phyloP scores from a whole-genome alignment of 2,888 invertebrate genomes.

The Cantharis lateralis region DNA sequence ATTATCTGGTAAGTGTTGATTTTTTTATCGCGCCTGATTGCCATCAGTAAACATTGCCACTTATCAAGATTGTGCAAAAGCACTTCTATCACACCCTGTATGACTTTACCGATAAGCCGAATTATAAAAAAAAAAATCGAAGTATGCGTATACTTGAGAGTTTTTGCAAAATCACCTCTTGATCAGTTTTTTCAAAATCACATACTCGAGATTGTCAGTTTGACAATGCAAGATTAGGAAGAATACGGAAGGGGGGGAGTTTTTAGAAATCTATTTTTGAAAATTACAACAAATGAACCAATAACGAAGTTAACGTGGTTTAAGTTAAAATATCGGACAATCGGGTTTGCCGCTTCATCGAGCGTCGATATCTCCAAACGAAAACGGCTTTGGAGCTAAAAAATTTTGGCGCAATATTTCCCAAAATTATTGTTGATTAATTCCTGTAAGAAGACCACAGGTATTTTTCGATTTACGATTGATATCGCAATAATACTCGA shows the following conservation, averaged over 20 bases:
- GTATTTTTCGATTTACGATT: conserved; percentile 1
- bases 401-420: no score
- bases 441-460: neutral
- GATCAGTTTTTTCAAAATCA: neutral
- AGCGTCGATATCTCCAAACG: conserved; percentile 22
- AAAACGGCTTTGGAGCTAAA: neutral
- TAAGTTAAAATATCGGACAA: neutral
- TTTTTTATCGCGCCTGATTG: neutral
- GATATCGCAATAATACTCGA: neutral
- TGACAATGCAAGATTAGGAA: neutral
- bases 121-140: neutral
- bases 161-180: neutral
- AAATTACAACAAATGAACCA: neutral
- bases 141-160: neutral
- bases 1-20: neutral
- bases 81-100: neutral
- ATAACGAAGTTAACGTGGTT: neutral
- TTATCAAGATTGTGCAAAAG: neutral
- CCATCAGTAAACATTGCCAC: neutral
- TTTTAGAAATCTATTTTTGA: no score
- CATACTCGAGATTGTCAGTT: neutral
- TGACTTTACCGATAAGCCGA: neutral
- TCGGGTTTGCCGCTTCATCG: conserved; percentile 24
- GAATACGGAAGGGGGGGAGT: neutral
- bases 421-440: no score